A percentile compares a stretch with the other conserved stretches of the same genome.
Conservation (phyloP, 2,113 vertebrate genomes). For the Tychaedon coryphoeus region DNA sequence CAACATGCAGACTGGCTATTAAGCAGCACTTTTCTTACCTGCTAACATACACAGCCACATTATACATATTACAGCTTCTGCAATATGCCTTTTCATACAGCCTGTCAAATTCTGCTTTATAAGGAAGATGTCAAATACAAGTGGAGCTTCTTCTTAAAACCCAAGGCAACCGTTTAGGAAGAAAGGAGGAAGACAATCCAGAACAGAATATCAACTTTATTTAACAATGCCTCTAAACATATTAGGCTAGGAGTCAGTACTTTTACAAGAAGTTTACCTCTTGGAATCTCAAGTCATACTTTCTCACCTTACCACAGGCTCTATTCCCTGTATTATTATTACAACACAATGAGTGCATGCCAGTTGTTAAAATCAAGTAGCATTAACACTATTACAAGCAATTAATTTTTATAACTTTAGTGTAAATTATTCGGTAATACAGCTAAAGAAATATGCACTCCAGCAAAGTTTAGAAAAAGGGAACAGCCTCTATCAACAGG, state of each 20-base stretch:
- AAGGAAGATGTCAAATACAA: neutral
- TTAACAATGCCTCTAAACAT: neutral
- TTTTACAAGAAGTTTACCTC: neutral
- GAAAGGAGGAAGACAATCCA: neutral
- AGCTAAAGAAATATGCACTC: neutral
- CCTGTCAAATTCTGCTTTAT: neutral
- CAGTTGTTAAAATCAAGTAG: neutral
- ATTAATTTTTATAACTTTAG: rapidly evolving
- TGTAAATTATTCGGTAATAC: neutral
- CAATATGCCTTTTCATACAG: neutral
- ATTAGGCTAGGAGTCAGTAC: neutral
- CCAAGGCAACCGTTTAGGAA: neutral
- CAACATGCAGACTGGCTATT: too few relatives aligned
- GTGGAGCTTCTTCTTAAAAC: neutral
- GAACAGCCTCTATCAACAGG: neutral
- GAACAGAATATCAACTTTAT: neutral
- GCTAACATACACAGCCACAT: too few relatives aligned
- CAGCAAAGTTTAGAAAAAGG: neutral
- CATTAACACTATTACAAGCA: neutral
- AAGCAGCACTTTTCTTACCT: too few relatives aligned
- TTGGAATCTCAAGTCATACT: neutral
- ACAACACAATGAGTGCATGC: rapidly evolving
- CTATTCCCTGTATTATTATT: neutral
- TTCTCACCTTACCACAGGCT: neutral
- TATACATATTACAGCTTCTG: neutral